Percentiles rank a stretch among this genome's conserved stretches.
phyloP scores from a whole-genome alignment of 1,140 invertebrate genomes.

The Frieseomelitta varia region DNA sequence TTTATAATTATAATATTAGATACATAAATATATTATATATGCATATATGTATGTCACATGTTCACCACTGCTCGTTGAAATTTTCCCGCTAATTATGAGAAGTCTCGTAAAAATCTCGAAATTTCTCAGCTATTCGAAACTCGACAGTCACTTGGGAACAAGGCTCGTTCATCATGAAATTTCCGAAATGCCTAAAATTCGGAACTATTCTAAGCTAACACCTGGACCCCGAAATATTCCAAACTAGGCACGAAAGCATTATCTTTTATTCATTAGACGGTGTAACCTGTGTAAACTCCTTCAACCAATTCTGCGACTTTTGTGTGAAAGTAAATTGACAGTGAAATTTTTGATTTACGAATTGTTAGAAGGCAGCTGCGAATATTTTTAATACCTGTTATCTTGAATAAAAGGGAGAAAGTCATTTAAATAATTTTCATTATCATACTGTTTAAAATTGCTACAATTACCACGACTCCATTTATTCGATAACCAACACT shows the following conservation, averaged over 20 bases:
- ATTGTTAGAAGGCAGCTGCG: too few species aligned
- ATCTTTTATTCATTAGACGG: not conserved
- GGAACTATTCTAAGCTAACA: conserved; percentile 17
- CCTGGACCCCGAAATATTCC: conserved; percentile 1
- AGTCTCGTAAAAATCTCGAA: not conserved
- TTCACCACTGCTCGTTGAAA: not conserved
- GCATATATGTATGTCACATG: not conserved
- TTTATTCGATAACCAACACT: too few species aligned
- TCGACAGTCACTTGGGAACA: not conserved
- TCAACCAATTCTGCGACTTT: not conserved
- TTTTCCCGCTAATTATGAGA: not conserved
- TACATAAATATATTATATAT: not conserved
- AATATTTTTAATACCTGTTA: too few species aligned
- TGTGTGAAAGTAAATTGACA: too few species aligned
- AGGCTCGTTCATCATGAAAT: not conserved
- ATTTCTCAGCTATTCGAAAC: conserved; percentile 1
- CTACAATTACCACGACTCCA: too few species aligned
- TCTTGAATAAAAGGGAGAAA: too few species aligned
- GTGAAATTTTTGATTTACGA: too few species aligned
- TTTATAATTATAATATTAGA: not conserved
- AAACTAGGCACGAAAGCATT: not conserved
- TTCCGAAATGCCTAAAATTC: conserved; percentile 26
- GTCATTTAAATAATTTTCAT: too few species aligned
- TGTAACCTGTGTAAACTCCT: not conserved
- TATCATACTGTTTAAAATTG: too few species aligned